A percentile compares a stretch with the other conserved stretches of the same genome.
These are phyloP conservation scores for Trinectes maculatus DNA, from an alignment of 2,113 vertebrate species.

Conservation along the genomic window DNA sequence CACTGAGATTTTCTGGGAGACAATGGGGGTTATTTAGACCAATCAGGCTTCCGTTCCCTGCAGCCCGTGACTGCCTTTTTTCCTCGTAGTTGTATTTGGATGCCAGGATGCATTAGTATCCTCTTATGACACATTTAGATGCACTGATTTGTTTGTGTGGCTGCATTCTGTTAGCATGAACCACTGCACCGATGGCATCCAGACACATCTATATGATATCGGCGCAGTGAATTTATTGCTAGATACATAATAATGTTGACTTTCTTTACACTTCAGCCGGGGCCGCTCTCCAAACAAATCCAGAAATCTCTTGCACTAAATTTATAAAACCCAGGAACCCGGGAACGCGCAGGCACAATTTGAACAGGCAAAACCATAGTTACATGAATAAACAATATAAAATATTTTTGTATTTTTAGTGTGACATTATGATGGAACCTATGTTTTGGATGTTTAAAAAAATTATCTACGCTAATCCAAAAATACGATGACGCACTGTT, in stretches of 20 bases:
- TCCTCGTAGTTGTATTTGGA: constrained; percentile 48
- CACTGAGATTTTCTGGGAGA: constrained; percentile 66
- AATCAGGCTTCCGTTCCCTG: constrained; percentile 46
- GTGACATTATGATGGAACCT: no score
- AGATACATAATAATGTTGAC: constrained; percentile 17
- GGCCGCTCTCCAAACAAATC: neutral
- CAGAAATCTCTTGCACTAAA: no score
- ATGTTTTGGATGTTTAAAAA: no score
- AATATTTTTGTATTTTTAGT: no score
- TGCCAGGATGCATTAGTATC: constrained; percentile 64
- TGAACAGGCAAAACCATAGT: no score
- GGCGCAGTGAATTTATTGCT: constrained; percentile 20
- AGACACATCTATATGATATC: constrained; percentile 25
- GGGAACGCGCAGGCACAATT: no score
- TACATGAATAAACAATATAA: no score
- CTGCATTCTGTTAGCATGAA: constrained; percentile 61
- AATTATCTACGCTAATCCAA: no score
- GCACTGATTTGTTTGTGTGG: constrained; percentile 64
- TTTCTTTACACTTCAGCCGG: constrained; percentile 17
- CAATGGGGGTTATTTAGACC: constrained; percentile 61
- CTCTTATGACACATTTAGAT: constrained; percentile 61
- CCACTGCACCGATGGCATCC: constrained; percentile 20
- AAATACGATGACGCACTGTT: no score
- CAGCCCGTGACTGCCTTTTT: constrained; percentile 49
- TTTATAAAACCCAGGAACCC: no score